A percentile compares a stretch with the other conserved stretches of the same genome.
phyloP scores from a whole-genome alignment of 2,113 vertebrate species.

The Psettodes erumei region DNA sequence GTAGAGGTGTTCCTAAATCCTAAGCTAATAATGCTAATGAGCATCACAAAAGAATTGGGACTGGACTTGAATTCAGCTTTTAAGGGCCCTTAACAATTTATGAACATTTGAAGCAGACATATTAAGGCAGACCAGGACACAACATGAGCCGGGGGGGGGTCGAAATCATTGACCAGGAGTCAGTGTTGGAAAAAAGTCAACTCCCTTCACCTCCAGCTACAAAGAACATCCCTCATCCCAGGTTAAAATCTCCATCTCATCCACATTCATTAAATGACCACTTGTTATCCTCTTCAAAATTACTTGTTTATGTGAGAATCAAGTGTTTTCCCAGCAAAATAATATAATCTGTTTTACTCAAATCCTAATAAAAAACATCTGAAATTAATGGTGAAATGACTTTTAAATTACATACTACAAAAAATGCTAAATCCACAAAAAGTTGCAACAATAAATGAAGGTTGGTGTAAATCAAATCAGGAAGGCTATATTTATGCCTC shows the following conservation, averaged over 20 bases:
- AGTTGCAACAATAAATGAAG: too few species aligned
- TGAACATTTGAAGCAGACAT: background rate
- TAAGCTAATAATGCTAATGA: background rate
- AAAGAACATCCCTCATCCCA: background rate
- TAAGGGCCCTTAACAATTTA: background rate
- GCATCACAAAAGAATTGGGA: background rate
- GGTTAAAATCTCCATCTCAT: background rate
- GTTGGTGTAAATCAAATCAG: too few species aligned
- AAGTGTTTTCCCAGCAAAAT: background rate
- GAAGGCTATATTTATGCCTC: too few species aligned
- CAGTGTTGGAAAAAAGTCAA: background rate
- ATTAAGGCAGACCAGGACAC: background rate
- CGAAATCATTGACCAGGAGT: background rate
- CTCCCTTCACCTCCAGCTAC: background rate
- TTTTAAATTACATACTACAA: background rate
- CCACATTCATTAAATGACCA: background rate
- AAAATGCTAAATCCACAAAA: background rate
- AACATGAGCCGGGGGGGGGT: background rate
- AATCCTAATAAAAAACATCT: too few species aligned
- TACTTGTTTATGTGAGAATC: background rate
- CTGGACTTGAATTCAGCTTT: background rate
- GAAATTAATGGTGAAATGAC: background rate
- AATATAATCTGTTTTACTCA: background rate
- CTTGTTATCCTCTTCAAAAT: background rate
- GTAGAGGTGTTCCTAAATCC: background rate